phyloP scores from a whole-genome alignment of 2,888 invertebrate genomes.

The Sericinus montela region DNA sequence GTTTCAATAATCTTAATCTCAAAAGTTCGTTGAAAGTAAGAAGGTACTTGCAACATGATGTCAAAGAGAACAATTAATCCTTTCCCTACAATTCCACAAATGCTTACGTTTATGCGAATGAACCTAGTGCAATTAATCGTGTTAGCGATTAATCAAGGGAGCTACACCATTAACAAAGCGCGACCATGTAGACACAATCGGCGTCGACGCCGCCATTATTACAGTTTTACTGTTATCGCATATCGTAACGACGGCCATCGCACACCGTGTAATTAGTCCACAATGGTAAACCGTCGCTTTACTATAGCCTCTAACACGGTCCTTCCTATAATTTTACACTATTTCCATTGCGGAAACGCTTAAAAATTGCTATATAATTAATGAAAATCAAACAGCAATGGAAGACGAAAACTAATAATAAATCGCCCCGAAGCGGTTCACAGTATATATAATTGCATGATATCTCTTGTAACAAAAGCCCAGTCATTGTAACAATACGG shows the following conservation, averaged over 20 bases:
- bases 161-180: slow-evolving; percentile 53
- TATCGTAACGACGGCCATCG: slow-evolving; percentile 56
- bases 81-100: background rate
- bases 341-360: background rate
- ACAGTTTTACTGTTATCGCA: slow-evolving; percentile 73
- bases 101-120: slow-evolving; percentile 12
- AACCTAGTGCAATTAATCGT: slow-evolving; percentile 16
- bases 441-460: slow-evolving; percentile 37
- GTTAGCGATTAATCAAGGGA: slow-evolving; percentile 43
- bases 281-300: slow-evolving; percentile 48
- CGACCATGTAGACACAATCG: slow-evolving; percentile 61
- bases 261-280: slow-evolving; percentile 63
- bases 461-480: slow-evolving; percentile 48
- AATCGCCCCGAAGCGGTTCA: slow-evolving; percentile 16
- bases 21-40: too few relatives aligned
- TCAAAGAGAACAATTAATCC: background rate
- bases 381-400: slow-evolving; percentile 29
- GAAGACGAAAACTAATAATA: slow-evolving; percentile 8
- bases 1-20: too few relatives aligned
- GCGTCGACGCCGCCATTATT: slow-evolving; percentile 56
- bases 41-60: too few relatives aligned
- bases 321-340: slow-evolving; percentile 1
- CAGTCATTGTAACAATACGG: slow-evolving; percentile 52
- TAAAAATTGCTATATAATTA: background rate
- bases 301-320: slow-evolving; percentile 31